A percentile compares a stretch with the other conserved stretches of the same genome.
These are phyloP conservation scores for Oxyteleia sp. DNA, from an alignment of 2,888 invertebrate genomes.

Conservation along the genomic window DNA sequence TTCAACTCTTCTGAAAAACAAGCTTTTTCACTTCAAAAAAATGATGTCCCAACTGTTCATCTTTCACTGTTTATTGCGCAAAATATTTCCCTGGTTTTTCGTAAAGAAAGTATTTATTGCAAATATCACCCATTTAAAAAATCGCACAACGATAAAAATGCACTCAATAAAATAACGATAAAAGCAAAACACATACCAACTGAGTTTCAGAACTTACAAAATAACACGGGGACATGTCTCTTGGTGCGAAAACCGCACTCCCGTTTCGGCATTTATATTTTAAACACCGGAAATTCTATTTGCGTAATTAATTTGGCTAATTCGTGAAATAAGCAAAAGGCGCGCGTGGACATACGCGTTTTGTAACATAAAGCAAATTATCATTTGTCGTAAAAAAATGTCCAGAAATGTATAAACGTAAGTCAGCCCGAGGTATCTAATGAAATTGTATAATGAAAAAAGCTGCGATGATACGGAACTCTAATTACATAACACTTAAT, in stretches of 20 bases:
- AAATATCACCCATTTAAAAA: no score
- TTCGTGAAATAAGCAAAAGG: neutral
- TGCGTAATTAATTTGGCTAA: constrained; percentile 13
- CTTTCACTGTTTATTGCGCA: no score
- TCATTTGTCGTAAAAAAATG: constrained; percentile 15
- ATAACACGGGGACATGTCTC: neutral
- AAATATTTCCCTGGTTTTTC: no score
- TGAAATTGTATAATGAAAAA: constrained; percentile 24
- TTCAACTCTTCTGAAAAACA: no score
- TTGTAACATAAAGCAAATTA: constrained; percentile 31
- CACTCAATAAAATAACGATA: no score
- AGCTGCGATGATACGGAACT: constrained; percentile 14
- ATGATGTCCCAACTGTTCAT: no score
- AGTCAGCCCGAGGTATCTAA: constrained; percentile 8
- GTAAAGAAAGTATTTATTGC: no score
- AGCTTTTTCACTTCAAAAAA: no score
- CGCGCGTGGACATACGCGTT: neutral
- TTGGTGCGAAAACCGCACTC: neutral
- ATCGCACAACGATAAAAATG: no score
- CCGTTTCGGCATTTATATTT: neutral
- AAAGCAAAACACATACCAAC: no score
- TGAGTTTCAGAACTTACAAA: no score
- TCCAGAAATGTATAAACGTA: constrained; percentile 5
- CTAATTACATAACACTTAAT: constrained; percentile 43
- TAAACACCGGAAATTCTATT: constrained; percentile 6